Conservation (phyloP, 2,113 vertebrate genomes). For the Lonchura striata region DNA sequence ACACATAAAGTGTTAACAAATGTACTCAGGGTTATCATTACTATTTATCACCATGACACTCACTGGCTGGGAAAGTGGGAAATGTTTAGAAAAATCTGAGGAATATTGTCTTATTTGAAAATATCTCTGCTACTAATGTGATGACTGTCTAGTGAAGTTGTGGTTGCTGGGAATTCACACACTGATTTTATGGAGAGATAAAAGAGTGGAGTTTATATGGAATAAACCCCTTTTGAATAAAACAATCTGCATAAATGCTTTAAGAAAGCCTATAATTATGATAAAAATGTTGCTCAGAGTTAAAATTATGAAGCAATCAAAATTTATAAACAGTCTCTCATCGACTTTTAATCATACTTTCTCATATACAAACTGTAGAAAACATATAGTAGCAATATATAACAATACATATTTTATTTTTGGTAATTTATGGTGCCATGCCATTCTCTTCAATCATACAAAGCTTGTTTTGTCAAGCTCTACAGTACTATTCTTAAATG, state of each 20-base stretch:
- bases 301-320: slow-evolving; percentile 89
- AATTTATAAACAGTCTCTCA: slow-evolving; percentile 86
- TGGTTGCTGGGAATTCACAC: slow-evolving; percentile 67
- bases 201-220: slow-evolving; percentile 81
- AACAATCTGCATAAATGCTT: slow-evolving; percentile 85
- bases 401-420: slow-evolving; percentile 71
- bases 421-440: slow-evolving; percentile 40
- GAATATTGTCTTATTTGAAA: background rate
- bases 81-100: background rate
- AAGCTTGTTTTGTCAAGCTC: background rate
- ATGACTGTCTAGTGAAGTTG: slow-evolving; percentile 53
- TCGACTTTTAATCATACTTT: slow-evolving; percentile 85
- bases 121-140: background rate
- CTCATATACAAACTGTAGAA: slow-evolving; percentile 79
- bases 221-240: slow-evolving; percentile 82
- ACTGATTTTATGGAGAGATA: slow-evolving; percentile 77
- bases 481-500: background rate
- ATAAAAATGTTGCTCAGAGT: slow-evolving; percentile 88
- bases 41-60: background rate
- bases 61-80: background rate
- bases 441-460: background rate
- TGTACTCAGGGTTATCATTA: background rate
- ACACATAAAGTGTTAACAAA: background rate
- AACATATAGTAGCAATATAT: slow-evolving; percentile 77
- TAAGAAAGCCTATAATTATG: slow-evolving; percentile 87